Evolutionary conservation across 2,888 invertebrate genomes (phyloP), one percentile per base, ranked within the genome.

Genomic region (Mimachlamys varia): DNA sequence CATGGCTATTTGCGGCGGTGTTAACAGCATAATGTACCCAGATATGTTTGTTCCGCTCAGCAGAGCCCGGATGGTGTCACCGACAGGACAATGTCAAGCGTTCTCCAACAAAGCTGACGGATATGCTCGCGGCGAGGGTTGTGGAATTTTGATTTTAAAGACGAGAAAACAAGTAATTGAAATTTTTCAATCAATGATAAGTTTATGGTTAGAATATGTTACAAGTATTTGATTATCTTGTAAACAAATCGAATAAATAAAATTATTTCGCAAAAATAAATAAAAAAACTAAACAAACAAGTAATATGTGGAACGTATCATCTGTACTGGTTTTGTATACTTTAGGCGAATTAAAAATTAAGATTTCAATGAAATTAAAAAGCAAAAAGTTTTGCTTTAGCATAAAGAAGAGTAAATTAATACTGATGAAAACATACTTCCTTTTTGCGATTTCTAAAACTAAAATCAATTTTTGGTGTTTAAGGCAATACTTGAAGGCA

Each of bases 41-140:
- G 91, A 92, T 53, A 90, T 92, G 33, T 92, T 92, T 76, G 89
- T 94, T 5, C 89, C 92, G 5, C 92, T 94, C 22, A 91, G 92
- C 55, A 94, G 94, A 92, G 94, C 94, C 13, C 89, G 94, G 37
- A 95, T 95, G 94, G 92, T 94, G 89, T 95, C 95, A 10, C 92
- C 93, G 0, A 93, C 92, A 0, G 95, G 95, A 22, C 94, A 94
- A 90, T 94, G 94, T 88, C 94, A 94, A 76, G 91, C 94, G 13
- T 95, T 94, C 92, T 93, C 93, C 38, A 92, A 89, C 58, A 92
- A 93, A 19, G 94, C 94, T 0, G 95, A 95, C 88, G 95, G 95
- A 0, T 95, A 95, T 89, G 94, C 94, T n/a, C 53, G 94, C 58
- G 95, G 95, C 44, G 95, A 95, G 91, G 95, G 95, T 2, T 94